Conservation (phyloP, 2,113 vertebrate genomes). For the Phalacrocorax pelagicus region DNA sequence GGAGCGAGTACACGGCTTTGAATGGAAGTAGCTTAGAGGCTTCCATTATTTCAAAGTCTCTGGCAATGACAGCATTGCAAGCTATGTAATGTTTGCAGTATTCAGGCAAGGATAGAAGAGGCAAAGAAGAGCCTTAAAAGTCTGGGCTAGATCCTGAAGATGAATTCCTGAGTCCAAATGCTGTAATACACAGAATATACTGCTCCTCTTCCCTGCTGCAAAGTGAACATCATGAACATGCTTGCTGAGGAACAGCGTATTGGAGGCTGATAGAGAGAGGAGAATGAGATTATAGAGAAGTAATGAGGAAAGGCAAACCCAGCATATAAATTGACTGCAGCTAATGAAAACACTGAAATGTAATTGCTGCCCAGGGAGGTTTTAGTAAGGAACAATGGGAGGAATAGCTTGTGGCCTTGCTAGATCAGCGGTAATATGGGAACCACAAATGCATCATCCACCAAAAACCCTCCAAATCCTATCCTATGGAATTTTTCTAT, state of each 20-base stretch:
- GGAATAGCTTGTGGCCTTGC: background rate
- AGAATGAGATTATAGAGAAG: background rate
- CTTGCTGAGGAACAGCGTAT: background rate
- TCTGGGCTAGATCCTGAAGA: background rate
- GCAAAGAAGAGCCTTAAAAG: background rate
- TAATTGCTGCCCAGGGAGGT: background rate
- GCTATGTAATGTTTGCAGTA: background rate
- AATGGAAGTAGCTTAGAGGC: background rate
- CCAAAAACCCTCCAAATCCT: background rate
- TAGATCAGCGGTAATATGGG: background rate
- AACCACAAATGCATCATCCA: background rate
- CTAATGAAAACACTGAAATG: background rate
- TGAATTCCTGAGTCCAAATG: background rate
- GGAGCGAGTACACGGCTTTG: background rate
- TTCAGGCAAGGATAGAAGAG: background rate
- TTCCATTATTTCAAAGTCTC: background rate
- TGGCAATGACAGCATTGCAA: background rate
- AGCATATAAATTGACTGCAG: background rate
- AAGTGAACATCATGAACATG: background rate
- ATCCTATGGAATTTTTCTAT: background rate
- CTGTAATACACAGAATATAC: background rate
- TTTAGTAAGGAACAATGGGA: background rate
- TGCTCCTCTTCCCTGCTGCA: background rate
- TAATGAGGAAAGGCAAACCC: background rate
- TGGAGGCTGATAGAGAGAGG: background rate